Percentiles rank a stretch among this genome's conserved stretches.
These are phyloP conservation scores for Therioaphis trifolii DNA, from an alignment of 2,888 invertebrate genomes.

Conservation along the genomic window DNA sequence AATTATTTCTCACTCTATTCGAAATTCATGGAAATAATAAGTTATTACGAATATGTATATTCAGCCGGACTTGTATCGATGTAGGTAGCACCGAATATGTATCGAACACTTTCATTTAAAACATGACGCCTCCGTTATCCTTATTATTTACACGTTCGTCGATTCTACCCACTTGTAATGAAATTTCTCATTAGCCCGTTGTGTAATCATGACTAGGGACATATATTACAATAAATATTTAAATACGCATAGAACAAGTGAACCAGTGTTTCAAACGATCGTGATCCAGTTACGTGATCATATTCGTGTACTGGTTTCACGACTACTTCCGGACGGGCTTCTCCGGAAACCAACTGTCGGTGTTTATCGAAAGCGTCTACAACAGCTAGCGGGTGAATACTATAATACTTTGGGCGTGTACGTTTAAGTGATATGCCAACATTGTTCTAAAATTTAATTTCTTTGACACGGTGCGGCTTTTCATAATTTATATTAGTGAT, in stretches of 20 bases:
- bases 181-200: slow-evolving; percentile 15
- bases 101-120: background rate
- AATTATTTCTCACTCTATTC: no score
- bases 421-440: background rate
- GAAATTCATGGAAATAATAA: no score
- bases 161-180: background rate
- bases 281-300: slow-evolving; percentile 56
- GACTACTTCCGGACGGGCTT: slow-evolving; percentile 12
- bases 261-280: slow-evolving; percentile 23
- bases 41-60: no score
- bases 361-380: slow-evolving; percentile 40
- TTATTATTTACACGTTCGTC: background rate
- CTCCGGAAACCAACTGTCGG: slow-evolving; percentile 31
- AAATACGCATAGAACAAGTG: slow-evolving; percentile 27
- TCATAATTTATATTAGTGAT: background rate
- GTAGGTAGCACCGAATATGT: background rate
- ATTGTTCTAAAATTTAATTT: background rate
- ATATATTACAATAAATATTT: slow-evolving; percentile 49
- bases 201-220: slow-evolving; percentile 18
- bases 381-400: background rate
- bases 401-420: slow-evolving; percentile 5
- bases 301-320: slow-evolving; percentile 17
- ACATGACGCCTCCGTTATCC: background rate
- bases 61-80: no score
- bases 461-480: background rate